Percentiles rank a stretch among this genome's conserved stretches.
Evolutionary conservation across 2,113 vertebrate species (phyloP).

Genomic region (Plecotus auritus): DNA sequence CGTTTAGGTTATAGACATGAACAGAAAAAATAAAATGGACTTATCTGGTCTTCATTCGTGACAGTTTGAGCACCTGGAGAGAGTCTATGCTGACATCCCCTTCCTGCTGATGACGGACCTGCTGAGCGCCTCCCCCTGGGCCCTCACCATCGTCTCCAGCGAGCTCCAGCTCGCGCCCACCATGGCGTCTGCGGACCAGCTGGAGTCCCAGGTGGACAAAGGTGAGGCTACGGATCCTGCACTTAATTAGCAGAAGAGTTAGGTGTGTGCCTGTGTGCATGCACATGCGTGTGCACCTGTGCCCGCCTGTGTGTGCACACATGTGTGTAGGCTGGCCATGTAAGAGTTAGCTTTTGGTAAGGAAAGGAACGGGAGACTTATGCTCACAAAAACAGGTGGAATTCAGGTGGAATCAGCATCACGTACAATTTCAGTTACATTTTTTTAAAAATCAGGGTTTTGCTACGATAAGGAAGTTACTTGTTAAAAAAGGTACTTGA

Average conservation of each 20-base stretch:
- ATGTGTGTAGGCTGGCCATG: background rate
- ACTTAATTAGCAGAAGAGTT: background rate
- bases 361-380: background rate
- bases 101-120: conserved; percentile 95
- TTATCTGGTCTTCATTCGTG: background rate
- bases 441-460: background rate
- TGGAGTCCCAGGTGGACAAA: conserved; percentile 88
- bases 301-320: fast-evolving
- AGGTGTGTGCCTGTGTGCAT: background rate
- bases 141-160: conserved; percentile 88
- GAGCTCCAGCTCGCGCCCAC: conserved; percentile 88
- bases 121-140: conserved; percentile 93
- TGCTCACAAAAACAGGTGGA: background rate
- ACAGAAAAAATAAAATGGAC: background rate
- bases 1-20: background rate
- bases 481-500: background rate
- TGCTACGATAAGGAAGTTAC: background rate
- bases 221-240: conserved; percentile 76
- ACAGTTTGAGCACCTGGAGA: conserved; percentile 93
- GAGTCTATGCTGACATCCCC: conserved; percentile 90
- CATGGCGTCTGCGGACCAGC: conserved; percentile 86
- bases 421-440: background rate
- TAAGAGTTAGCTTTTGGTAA: background rate
- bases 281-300: too few relatives aligned
- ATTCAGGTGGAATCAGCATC: background rate